Conservation (phyloP, 2,113 vertebrate species). For the Pogonocichla stellata region DNA sequence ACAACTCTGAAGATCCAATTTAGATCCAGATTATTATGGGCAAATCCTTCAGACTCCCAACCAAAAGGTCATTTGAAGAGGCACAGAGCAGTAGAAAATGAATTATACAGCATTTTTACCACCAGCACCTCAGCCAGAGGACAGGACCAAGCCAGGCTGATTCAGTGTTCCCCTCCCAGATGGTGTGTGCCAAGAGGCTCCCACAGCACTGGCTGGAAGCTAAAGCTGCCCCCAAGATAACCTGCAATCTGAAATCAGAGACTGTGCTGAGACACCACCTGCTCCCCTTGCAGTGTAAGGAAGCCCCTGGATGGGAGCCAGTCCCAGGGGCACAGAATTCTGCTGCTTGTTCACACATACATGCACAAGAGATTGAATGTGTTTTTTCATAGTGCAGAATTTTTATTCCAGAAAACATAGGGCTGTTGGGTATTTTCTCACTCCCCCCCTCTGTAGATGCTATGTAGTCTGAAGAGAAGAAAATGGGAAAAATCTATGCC, state of each 20-base stretch:
- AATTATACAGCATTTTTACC: not conserved
- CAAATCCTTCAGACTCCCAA: not conserved
- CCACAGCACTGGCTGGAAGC: not conserved
- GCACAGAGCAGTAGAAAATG: not conserved
- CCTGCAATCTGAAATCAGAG: not conserved
- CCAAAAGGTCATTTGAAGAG: not conserved
- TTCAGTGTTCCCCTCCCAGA: not conserved
- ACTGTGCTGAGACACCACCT: conserved; percentile 24
- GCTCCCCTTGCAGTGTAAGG: not conserved
- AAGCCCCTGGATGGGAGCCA: conserved; percentile 22
- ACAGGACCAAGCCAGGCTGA: not conserved
- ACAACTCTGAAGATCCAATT: not conserved
- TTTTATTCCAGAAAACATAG: not conserved
- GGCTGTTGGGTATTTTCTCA: not conserved
- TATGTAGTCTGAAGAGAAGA: not conserved
- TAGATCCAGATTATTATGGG: not conserved
- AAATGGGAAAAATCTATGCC: not conserved
- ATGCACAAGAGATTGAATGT: not conserved
- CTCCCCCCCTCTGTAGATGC: not conserved
- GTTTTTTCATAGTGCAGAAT: not conserved
- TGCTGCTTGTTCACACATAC: conserved; percentile 23
- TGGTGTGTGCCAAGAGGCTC: not conserved
- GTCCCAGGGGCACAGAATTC: not conserved
- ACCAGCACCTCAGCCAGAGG: not conserved
- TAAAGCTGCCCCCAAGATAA: conserved; percentile 20